Evolutionary conservation across 2,113 vertebrate species (phyloP).

Genomic region (Microcebus griseorufus): DNA sequence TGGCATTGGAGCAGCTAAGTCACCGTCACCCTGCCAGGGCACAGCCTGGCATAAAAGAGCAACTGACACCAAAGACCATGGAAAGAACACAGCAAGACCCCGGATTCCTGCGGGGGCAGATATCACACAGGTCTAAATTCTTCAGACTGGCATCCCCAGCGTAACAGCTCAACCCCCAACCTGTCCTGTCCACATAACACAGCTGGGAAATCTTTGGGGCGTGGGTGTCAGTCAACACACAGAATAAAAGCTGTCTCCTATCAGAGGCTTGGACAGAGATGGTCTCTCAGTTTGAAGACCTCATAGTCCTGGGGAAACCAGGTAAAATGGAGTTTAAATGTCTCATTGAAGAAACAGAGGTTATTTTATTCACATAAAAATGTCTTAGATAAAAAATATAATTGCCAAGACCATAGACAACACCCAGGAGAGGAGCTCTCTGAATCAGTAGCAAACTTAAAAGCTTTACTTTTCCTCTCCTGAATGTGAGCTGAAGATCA

Average conservation of each 20-base stretch:
- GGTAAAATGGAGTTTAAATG: conserved; percentile 17
- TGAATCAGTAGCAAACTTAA: neutral
- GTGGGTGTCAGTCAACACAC: neutral
- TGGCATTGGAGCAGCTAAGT: neutral
- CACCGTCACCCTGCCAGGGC: fast-evolving
- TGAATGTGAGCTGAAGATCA: neutral
- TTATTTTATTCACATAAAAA: conserved; percentile 39
- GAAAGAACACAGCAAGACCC: neutral
- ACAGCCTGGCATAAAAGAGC: neutral
- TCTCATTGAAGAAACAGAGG: conserved; percentile 38
- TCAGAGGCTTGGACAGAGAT: neutral
- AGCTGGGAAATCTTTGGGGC: neutral
- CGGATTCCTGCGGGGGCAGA: fast-evolving
- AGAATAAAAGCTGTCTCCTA: neutral
- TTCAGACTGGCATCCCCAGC: fast-evolving
- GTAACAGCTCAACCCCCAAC: neutral
- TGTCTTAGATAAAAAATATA: neutral
- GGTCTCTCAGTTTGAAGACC: neutral
- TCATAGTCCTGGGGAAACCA: neutral
- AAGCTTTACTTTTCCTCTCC: neutral
- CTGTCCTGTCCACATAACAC: fast-evolving
- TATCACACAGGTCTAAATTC: neutral
- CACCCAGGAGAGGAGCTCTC: neutral
- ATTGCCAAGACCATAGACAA: neutral
- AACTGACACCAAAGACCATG: neutral